A percentile compares a stretch with the other conserved stretches of the same genome.
phyloP scores from a whole-genome alignment of 2,797 vertebrate genomes.

The Notoglanidium macrostoma region DNA sequence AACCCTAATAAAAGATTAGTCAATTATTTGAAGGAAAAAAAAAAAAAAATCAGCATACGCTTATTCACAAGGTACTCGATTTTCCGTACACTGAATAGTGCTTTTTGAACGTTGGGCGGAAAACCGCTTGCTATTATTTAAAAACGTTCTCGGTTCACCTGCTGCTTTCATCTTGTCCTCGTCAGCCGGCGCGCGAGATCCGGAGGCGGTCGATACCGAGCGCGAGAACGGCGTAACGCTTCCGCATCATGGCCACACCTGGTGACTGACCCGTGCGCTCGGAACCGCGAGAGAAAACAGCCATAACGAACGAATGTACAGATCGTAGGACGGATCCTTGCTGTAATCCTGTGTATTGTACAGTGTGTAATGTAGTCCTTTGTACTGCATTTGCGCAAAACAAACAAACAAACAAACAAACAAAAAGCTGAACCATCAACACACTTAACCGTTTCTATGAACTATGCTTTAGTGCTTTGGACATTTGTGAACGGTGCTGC shows the following conservation, averaged over 20 bases:
- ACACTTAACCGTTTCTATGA: neutral
- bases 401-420: neutral
- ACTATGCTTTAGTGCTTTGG: neutral
- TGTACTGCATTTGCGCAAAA: neutral
- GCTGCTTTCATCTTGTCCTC: neutral
- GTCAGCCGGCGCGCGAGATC: neutral
- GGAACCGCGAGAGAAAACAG: neutral
- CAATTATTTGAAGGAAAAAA: no score
- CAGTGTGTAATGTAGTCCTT: constrained; percentile 8
- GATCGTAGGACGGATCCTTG: neutral
- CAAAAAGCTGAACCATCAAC: neutral
- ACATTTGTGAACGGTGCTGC: neutral
- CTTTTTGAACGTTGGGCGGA: neutral
- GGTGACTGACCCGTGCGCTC: neutral
- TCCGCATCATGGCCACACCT: neutral
- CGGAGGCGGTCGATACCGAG: neutral
- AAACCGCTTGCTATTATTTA: neutral
- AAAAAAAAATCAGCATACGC: neutral
- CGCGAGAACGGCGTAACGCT: neutral
- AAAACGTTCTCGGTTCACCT: neutral
- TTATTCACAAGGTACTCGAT: neutral
- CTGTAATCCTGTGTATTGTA: neutral
- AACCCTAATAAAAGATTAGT: neutral
- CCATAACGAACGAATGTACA: neutral
- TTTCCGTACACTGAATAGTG: neutral